phyloP scores from a whole-genome alignment of 2,113 vertebrate genomes.

The Caranx melampygus region DNA sequence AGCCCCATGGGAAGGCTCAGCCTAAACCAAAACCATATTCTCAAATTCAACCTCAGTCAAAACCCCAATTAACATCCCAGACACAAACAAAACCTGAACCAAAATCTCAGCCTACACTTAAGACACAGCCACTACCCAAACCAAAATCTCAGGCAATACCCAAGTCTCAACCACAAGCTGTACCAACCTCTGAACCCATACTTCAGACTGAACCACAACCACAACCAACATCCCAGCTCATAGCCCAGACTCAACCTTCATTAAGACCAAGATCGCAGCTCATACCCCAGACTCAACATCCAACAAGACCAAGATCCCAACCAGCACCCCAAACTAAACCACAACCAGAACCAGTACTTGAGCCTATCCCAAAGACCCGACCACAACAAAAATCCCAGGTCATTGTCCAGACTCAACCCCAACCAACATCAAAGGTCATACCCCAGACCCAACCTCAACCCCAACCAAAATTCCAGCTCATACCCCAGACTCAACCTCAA shows the following conservation, averaged over 20 bases:
- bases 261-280: not conserved
- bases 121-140: not conserved
- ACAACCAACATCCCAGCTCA: not conserved
- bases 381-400: not conserved
- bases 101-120: not conserved
- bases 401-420: not conserved
- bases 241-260: constrained; percentile 1
- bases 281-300: not conserved
- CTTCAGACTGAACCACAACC: not conserved
- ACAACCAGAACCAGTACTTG: not conserved
- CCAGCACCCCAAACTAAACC: not conserved
- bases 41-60: constrained; percentile 13
- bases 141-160: not conserved
- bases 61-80: not conserved
- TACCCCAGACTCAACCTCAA: not conserved
- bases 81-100: not conserved
- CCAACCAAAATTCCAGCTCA: not conserved
- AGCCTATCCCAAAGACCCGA: not conserved
- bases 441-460: not conserved
- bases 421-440: not conserved
- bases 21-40: constrained; percentile 1
- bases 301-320: not conserved
- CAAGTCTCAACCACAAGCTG: not conserved
- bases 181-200: not conserved
- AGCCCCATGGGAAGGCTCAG: not conserved